Evolutionary conservation across 53 echinoderm and acorn worm genomes (phyloP).

Genomic region (Apostichopus leukothele): DNA sequence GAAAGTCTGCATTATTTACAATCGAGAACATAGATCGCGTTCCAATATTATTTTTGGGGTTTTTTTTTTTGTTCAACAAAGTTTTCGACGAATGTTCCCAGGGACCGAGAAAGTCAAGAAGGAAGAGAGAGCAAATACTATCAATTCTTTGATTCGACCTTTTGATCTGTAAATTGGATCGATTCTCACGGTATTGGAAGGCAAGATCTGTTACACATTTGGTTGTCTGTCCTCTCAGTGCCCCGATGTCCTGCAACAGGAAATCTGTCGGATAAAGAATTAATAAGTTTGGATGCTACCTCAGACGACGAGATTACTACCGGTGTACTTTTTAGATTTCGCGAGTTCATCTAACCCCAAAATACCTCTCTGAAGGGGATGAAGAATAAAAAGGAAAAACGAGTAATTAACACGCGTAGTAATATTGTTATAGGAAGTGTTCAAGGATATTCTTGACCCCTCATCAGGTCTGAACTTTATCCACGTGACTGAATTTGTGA

Average conservation of each 20-base stretch:
- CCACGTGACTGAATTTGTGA: neutral
- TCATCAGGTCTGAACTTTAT: neutral
- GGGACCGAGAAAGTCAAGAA: neutral
- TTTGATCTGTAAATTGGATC: neutral
- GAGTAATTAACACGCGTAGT: neutral
- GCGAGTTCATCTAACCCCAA: slow-evolving; percentile 30
- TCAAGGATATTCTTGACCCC: neutral
- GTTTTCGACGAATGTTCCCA: neutral
- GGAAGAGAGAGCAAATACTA: neutral
- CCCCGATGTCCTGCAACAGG: slow-evolving; percentile 35
- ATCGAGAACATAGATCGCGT: neutral
- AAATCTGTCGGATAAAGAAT: slow-evolving; percentile 38
- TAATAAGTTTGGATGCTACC: slow-evolving; percentile 15
- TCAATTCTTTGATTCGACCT: neutral
- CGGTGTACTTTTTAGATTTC: slow-evolving; percentile 32
- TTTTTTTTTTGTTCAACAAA: neutral
- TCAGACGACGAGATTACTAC: slow-evolving; percentile 45
- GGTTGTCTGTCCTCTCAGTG: neutral
- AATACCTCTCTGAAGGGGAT: neutral
- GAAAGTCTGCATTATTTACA: no score
- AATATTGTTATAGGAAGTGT: neutral
- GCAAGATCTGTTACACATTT: slow-evolving; percentile 24
- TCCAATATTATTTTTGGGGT: neutral
- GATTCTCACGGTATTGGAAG: slow-evolving; percentile 2
- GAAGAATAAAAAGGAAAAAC: neutral